Evolutionary conservation across 2,797 vertebrate genomes (phyloP).

Genomic region (Pitangus sulphuratus): DNA sequence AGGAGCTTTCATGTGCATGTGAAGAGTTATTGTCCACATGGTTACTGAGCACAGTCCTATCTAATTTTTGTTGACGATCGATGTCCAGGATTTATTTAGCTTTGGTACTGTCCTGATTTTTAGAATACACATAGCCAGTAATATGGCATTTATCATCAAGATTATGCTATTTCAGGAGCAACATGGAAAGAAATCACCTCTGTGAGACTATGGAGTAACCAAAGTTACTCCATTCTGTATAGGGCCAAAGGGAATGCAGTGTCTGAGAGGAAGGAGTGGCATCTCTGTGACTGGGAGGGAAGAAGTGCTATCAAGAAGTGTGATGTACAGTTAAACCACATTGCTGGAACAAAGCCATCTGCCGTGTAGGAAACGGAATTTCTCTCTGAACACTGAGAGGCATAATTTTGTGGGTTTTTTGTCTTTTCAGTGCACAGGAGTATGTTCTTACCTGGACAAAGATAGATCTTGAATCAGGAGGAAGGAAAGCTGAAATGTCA

Average conservation of each 20-base stretch:
- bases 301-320: neutral
- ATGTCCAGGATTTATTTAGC: neutral
- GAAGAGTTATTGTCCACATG: neutral
- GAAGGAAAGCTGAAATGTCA: neutral
- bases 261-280: neutral
- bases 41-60: neutral
- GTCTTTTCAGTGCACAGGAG: neutral
- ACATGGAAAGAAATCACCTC: neutral
- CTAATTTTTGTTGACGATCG: neutral
- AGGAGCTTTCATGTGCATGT: neutral
- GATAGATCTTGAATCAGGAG: neutral
- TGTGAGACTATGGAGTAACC: neutral
- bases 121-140: neutral
- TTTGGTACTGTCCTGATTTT: neutral
- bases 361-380: neutral
- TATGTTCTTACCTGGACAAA: neutral
- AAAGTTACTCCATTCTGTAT: neutral
- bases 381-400: neutral
- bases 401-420: neutral
- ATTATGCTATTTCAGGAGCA: neutral
- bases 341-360: neutral
- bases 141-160: neutral
- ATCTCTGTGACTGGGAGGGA: neutral
- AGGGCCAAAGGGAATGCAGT: neutral
- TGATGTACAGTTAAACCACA: neutral